Conservation (phyloP, 2,113 vertebrate species). For the pig (Sus scrofa) region DNA sequence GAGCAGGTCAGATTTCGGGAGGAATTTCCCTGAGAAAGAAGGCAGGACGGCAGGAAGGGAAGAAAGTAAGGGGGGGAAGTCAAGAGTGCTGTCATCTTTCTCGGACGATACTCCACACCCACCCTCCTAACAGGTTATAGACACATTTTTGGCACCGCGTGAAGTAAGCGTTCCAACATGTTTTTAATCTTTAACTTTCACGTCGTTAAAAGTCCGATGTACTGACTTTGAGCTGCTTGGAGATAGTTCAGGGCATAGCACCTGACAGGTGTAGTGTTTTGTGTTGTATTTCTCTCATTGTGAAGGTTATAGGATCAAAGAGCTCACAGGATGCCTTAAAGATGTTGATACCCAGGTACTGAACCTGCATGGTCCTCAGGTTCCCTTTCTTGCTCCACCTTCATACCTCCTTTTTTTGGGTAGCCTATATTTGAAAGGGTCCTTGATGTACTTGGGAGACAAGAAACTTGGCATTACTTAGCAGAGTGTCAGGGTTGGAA, state of each 20-base stretch:
- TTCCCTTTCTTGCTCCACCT: neutral
- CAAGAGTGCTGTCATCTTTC: conserved; percentile 81
- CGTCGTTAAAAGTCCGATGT: conserved; percentile 89
- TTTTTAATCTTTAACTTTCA: conserved; percentile 90
- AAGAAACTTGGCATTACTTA: neutral
- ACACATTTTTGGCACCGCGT: conserved; percentile 93
- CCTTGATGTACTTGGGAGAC: neutral
- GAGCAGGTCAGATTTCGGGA: conserved; percentile 15
- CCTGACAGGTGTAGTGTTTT: conserved; percentile 69
- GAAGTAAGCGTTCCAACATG: conserved; percentile 92
- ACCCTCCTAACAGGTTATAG: conserved; percentile 89
- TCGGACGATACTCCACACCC: conserved; percentile 82
- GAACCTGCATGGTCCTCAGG: neutral
- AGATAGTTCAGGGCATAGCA: conserved; percentile 81
- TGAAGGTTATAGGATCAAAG: conserved; percentile 67
- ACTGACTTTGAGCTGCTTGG: conserved; percentile 88
- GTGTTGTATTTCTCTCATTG: conserved; percentile 60
- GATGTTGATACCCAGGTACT: conserved; percentile 14
- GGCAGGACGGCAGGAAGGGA: conserved; percentile 26
- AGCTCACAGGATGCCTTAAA: conserved; percentile 16
- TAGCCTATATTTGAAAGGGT: neutral
- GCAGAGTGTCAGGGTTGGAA: neutral
- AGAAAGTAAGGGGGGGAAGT: conserved; percentile 20
- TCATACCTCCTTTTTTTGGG: neutral
- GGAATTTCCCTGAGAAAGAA: conserved; percentile 5